These are phyloP conservation scores for Dicyrtomina minuta DNA, from an alignment of 2,888 invertebrate genomes.

Conservation along the genomic window DNA sequence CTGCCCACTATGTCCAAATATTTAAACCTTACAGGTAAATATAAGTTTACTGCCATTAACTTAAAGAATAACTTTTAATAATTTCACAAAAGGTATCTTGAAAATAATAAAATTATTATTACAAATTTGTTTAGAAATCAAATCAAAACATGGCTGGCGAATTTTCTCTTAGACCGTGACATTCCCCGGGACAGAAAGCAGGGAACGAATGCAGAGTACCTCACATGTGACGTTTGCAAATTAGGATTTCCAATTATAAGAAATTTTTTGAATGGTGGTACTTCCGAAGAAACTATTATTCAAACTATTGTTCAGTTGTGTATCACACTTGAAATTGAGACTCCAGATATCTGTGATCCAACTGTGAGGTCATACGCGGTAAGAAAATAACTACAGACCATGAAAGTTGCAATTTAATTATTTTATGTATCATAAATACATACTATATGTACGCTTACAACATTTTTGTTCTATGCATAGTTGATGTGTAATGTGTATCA, in stretches of 20 bases:
- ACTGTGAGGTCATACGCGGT: constrained; percentile 44
- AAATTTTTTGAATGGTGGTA: not conserved
- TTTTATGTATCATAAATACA: no score
- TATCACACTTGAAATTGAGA: constrained; percentile 25
- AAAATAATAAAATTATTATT: no score
- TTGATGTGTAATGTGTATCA: not conserved
- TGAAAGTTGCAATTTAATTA: no score
- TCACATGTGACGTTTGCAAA: constrained; percentile 3
- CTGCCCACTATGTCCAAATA: no score
- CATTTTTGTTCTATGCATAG: not conserved
- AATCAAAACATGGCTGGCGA: not conserved
- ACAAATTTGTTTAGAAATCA: no score
- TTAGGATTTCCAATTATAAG: not conserved
- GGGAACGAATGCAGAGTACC: not conserved
- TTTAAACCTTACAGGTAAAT: no score
- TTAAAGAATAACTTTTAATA: no score
- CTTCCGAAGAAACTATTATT: constrained; percentile 14
- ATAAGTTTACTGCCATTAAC: no score
- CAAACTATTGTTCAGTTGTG: constrained; percentile 33
- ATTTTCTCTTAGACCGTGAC: not conserved
- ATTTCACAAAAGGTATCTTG: no score
- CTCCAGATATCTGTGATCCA: constrained; percentile 41
- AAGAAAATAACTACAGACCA: no score
- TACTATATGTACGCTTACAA: not conserved
- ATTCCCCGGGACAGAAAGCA: no score